Conservation (phyloP, 2,888 invertebrate genomes). For the Peribatodes rhomboidaria region DNA sequence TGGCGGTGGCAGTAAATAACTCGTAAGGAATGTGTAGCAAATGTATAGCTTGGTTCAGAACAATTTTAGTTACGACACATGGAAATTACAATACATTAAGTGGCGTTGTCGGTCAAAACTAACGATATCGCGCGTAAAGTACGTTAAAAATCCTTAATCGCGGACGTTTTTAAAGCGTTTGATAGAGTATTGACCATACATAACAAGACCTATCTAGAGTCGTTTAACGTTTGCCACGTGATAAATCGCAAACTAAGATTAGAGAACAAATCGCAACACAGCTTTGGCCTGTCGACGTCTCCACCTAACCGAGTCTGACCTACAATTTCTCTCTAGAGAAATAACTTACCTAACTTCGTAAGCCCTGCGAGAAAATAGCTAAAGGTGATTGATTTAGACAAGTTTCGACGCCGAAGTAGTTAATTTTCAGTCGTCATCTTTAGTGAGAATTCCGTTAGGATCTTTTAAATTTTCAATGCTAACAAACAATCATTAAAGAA, state of each 20-base stretch:
- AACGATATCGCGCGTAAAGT: too few relatives aligned
- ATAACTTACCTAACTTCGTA: constrained; percentile 23
- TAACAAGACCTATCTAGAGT: not conserved
- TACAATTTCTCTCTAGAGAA: constrained; percentile 18
- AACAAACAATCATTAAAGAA: too few relatives aligned
- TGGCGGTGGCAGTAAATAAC: too few relatives aligned
- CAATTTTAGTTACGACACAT: too few relatives aligned
- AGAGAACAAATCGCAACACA: constrained; percentile 8
- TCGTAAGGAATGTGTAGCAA: too few relatives aligned
- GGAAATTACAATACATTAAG: too few relatives aligned
- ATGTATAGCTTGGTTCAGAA: too few relatives aligned
- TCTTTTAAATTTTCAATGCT: too few relatives aligned
- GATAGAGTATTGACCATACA: not conserved
- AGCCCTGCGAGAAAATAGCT: constrained; percentile 18
- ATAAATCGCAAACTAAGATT: not conserved
- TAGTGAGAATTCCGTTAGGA: not conserved
- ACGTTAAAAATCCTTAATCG: too few relatives aligned
- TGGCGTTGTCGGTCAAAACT: too few relatives aligned
- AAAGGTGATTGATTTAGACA: constrained; percentile 28
- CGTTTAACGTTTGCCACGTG: not conserved
- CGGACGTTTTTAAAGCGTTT: too few relatives aligned
- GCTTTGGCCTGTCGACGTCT: constrained; percentile 7
- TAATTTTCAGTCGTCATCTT: constrained; percentile 5
- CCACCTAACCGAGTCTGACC: constrained; percentile 16
- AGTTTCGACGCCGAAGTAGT: constrained; percentile 13